These are phyloP conservation scores for Euphydryas editha DNA, from an alignment of 2,888 invertebrate species.

Conservation along the genomic window DNA sequence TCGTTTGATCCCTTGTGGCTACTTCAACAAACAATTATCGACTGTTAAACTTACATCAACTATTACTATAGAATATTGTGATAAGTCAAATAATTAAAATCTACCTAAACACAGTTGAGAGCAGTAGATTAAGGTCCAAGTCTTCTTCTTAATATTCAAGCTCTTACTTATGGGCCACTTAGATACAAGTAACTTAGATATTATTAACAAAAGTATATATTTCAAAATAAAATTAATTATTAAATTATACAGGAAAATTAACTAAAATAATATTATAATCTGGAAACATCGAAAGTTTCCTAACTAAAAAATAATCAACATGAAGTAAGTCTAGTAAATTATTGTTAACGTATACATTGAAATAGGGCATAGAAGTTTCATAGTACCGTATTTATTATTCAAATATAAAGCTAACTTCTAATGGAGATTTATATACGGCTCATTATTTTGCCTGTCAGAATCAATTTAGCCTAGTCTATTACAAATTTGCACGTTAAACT, in stretches of 20 bases:
- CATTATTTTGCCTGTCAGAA: constrained; percentile 52
- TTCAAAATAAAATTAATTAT: too few relatives aligned
- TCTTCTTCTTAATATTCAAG: too few relatives aligned
- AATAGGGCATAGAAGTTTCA: constrained; percentile 14
- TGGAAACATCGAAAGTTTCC: constrained; percentile 17
- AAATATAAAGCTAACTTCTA: constrained; percentile 39
- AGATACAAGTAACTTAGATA: too few relatives aligned
- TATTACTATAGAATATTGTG: too few relatives aligned
- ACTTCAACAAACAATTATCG: neutral
- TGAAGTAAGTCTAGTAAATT: constrained; percentile 20
- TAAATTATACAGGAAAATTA: too few relatives aligned
- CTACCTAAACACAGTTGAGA: too few relatives aligned
- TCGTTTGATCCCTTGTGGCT: constrained; percentile 50
- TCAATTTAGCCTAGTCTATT: constrained; percentile 51
- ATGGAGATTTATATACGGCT: constrained; percentile 53
- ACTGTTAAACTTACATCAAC: neutral
- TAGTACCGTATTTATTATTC: constrained; percentile 22
- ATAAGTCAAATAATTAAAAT: constrained; percentile 5
- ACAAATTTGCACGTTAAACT: constrained; percentile 47
- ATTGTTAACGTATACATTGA: constrained; percentile 16
- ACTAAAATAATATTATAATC: constrained; percentile 12
- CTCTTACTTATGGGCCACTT: too few relatives aligned
- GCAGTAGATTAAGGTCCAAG: too few relatives aligned
- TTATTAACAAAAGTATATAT: too few relatives aligned
- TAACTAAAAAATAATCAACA: constrained; percentile 24